A percentile compares a stretch with the other conserved stretches of the same genome.
Conservation (phyloP, 1,140 invertebrate species). For the Cotesia chilonis region DNA sequence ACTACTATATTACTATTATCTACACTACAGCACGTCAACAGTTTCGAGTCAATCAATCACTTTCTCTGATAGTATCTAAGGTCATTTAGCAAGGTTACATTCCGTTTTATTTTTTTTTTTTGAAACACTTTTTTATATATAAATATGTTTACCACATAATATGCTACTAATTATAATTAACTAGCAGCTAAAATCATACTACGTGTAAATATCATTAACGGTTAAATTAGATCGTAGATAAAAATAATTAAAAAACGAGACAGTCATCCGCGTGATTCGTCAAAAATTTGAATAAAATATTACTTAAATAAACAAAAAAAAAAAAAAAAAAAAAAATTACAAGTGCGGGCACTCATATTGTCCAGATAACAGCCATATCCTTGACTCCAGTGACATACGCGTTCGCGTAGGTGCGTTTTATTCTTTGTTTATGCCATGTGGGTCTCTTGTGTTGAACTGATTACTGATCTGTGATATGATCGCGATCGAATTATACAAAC, state of each 20-base stretch:
- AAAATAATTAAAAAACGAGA: no score
- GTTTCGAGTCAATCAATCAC: conserved; percentile 4
- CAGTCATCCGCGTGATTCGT: background rate
- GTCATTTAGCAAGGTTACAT: conserved; percentile 6
- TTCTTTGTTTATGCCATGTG: conserved; percentile 9
- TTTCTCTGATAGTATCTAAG: conserved; percentile 13
- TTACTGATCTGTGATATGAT: no score
- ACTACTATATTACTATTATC: no score
- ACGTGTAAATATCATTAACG: no score
- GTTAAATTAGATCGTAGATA: no score
- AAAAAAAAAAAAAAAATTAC: background rate
- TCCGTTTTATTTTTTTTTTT: background rate
- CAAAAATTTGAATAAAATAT: background rate
- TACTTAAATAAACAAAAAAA: background rate
- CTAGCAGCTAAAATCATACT: no score
- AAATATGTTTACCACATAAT: no score
- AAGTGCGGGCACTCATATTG: conserved; percentile 11
- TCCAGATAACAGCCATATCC: conserved; percentile 51
- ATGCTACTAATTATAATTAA: no score
- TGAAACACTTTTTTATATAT: no score
- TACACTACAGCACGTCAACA: background rate
- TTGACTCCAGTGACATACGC: conserved; percentile 45
- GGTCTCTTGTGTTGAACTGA: conserved; percentile 5
- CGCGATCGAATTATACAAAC: conserved; percentile 1
- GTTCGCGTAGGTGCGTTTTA: conserved; percentile 28